Conservation (phyloP, 2,113 vertebrate species). For the Ammodytes dubius region DNA sequence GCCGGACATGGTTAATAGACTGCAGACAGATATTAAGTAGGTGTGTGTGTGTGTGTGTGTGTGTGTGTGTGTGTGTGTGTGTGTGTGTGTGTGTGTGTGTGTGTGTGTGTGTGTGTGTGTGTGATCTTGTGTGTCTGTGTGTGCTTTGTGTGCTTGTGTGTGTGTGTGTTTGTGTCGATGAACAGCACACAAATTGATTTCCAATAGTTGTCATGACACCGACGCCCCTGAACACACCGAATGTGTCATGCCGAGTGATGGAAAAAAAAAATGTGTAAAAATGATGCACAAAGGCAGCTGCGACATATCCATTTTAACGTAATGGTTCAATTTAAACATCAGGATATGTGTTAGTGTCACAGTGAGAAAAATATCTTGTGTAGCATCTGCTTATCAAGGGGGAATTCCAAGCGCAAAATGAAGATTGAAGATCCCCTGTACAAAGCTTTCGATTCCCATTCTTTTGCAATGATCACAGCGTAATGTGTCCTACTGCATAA, state of each 20-base stretch:
- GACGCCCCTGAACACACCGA: neutral
- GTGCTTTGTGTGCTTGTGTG: no score
- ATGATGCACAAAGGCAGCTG: neutral
- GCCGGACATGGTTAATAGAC: no score
- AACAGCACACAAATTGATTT: slow-evolving; percentile 10
- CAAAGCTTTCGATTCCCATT: neutral
- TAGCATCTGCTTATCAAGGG: neutral
- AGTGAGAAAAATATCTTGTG: neutral
- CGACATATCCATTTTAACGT: neutral
- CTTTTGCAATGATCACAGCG: neutral
- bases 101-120: no score
- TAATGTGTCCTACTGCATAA: neutral
- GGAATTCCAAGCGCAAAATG: neutral
- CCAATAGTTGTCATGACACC: neutral
- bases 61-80: no score
- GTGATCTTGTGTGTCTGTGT: no score
- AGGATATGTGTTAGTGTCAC: neutral
- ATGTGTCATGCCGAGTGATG: slow-evolving; percentile 7
- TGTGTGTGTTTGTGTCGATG: neutral
- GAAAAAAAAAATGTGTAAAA: neutral
- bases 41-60: no score
- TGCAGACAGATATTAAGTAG: no score
- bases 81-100: no score
- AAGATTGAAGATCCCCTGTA: neutral
- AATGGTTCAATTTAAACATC: neutral